Evolutionary conservation across 2,797 vertebrate species (phyloP), one percentile per base, ranked within the genome.

Genomic region (Menidia menidia): DNA sequence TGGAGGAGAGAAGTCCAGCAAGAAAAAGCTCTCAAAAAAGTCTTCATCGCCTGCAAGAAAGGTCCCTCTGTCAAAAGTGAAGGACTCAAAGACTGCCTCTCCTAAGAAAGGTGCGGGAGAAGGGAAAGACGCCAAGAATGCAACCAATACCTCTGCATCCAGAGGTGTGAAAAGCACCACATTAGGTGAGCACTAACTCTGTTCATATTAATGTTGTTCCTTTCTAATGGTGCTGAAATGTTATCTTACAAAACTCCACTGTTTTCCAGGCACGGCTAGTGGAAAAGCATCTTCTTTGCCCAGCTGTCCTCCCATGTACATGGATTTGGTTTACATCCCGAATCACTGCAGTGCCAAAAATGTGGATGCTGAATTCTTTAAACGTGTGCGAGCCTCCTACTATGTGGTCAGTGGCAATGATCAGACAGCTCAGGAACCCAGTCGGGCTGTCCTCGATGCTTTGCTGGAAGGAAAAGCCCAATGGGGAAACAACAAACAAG

Each of bases 311-410:
- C 96, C 98, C 0, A 92, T 98, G 87, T 99, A 98, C 86, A 93
- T 99, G 94, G 98, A 99, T 89, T 92, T 99, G 90, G 97, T 98
- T 77, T 99, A 99, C 80, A 96, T 99, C 80, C 98, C 98, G 19
- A 99, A 99, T 89, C 98, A 99, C 90, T 98, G 97, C 94, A 99
- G 94, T 15, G 96, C 95, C 76, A 99, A 98, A 94, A 99, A 98
- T 30, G 96, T 96, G 0, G 96, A 99, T 30, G 92, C 95, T 18
- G 98, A 99, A 77, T 99, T 99, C 93, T 99, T 99, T 90, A 99
- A 96, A 88, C 94, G 95, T 62, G 95, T 99, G 75, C 91, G 97
- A 53, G 97, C 98, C 0, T 97, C 97, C 64, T 99, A 99, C 91
- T 99, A 98, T 1, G 98, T 99, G 70, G 96, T 99, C 91, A 99